Percentiles rank a stretch among this genome's conserved stretches.
Conservation (phyloP, 2,113 vertebrate species). For the Lampris megalopsis region DNA sequence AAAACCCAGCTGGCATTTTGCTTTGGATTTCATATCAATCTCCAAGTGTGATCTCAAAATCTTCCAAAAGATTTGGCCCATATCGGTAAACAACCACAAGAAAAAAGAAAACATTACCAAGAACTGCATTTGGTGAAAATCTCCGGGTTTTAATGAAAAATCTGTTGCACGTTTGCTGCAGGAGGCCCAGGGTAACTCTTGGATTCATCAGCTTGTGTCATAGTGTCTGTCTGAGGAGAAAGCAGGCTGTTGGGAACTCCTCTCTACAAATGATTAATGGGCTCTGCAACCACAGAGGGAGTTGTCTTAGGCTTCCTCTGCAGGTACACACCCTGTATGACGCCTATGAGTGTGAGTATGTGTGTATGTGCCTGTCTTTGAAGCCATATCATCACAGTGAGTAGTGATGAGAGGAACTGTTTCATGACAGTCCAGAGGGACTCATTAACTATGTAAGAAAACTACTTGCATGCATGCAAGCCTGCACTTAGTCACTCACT, state of each 20-base stretch:
- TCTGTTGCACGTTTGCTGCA: conserved; percentile 47
- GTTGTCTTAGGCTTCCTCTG: conserved; percentile 47
- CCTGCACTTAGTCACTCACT: no score
- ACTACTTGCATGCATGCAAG: no score
- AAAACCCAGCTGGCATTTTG: no score
- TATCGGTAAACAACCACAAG: conserved; percentile 1
- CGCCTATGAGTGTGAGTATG: not conserved
- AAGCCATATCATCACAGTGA: conserved; percentile 27
- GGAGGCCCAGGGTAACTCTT: conserved; percentile 46
- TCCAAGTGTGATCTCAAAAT: no score
- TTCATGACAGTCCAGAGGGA: conserved; percentile 32
- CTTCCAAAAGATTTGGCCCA: no score
- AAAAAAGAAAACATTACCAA: conserved; percentile 13
- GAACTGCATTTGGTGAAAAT: not conserved
- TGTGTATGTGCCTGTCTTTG: conserved; percentile 12
- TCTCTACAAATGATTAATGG: conserved; percentile 69
- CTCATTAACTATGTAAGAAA: conserved; percentile 34
- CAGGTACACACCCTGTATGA: conserved; percentile 55
- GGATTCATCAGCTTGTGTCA: conserved; percentile 45
- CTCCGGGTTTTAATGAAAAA: conserved; percentile 13
- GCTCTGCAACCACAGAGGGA: conserved; percentile 43
- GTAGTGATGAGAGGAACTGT: conserved; percentile 1
- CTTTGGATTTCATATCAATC: no score
- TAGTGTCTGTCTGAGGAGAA: conserved; percentile 52
- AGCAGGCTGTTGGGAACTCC: conserved; percentile 59